A percentile compares a stretch with the other conserved stretches of the same genome.
Conservation (phyloP, 2,888 invertebrate species). For the Gortyna flavago region DNA sequence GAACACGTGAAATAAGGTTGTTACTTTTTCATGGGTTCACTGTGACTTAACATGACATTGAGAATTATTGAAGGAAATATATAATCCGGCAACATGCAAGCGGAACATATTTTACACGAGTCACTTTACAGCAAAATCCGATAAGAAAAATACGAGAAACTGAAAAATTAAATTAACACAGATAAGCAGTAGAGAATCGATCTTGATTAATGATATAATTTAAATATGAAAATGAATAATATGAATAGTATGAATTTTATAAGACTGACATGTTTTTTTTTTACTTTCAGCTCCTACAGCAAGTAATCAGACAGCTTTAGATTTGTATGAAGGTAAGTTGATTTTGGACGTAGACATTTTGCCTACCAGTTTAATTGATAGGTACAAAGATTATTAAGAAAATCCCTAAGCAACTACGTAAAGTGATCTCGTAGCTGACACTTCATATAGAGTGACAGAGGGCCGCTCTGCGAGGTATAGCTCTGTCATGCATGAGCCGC, state of each 20-base stretch:
- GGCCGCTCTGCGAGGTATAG: not conserved
- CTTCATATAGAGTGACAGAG: not conserved
- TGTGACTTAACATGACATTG: slow-evolving; percentile 60
- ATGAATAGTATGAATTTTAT: not conserved
- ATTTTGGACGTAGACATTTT: not conserved
- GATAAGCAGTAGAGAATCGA: slow-evolving; percentile 40
- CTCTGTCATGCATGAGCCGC: not conserved
- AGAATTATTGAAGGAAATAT: slow-evolving; percentile 65
- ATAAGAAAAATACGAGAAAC: slow-evolving; percentile 69
- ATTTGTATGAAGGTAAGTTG: slow-evolving; percentile 90
- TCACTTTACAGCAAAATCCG: slow-evolving; percentile 60
- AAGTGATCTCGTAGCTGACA: not conserved
- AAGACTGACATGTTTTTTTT: slow-evolving; percentile 60
- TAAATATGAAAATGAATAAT: slow-evolving; percentile 12
- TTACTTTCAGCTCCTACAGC: slow-evolving; percentile 92
- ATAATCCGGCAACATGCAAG: slow-evolving; percentile 66
- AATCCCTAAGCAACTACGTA: not conserved
- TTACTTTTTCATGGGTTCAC: slow-evolving; percentile 39
- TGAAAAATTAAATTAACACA: slow-evolving; percentile 51
- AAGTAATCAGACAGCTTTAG: slow-evolving; percentile 91
- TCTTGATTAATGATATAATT: slow-evolving; percentile 46
- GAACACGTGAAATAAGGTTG: slow-evolving; percentile 49
- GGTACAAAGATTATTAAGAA: not conserved
- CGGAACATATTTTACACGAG: slow-evolving; percentile 74
- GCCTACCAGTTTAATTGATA: not conserved